These are phyloP conservation scores for Nibea coibor DNA, from an alignment of 2,113 vertebrate genomes.

Conservation along the genomic window DNA sequence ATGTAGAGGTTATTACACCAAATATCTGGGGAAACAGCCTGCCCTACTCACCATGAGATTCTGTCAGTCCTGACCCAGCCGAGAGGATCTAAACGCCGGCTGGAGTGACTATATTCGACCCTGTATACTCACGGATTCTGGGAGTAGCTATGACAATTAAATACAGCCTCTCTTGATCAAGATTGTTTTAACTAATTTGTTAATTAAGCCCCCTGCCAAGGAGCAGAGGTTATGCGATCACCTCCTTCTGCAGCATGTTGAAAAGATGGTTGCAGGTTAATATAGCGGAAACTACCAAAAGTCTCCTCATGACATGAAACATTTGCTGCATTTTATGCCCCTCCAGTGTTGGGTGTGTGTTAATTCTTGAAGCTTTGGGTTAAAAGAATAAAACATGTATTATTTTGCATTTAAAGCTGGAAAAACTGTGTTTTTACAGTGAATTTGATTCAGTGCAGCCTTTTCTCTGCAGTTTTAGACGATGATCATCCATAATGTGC, in stretches of 20 bases:
- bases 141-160: background rate
- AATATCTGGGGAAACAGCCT: conserved; percentile 52
- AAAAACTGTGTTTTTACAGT: background rate
- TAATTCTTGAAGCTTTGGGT: background rate
- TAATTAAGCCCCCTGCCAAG: background rate
- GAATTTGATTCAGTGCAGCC: background rate
- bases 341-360: no score
- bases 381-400: background rate
- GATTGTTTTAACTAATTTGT: background rate
- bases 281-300: no score
- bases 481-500: background rate
- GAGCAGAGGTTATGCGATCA: background rate
- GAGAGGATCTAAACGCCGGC: conserved; percentile 14
- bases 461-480: background rate
- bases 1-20: conserved; percentile 43
- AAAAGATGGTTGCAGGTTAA: no score
- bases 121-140: background rate
- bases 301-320: no score
- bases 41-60: conserved; percentile 35
- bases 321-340: no score
- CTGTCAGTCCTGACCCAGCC: conserved; percentile 36
- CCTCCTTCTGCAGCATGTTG: no score
- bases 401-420: background rate
- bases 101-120: background rate
- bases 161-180: background rate